Conservation (phyloP, 1,140 invertebrate genomes). For the Trissolcus basalis region DNA sequence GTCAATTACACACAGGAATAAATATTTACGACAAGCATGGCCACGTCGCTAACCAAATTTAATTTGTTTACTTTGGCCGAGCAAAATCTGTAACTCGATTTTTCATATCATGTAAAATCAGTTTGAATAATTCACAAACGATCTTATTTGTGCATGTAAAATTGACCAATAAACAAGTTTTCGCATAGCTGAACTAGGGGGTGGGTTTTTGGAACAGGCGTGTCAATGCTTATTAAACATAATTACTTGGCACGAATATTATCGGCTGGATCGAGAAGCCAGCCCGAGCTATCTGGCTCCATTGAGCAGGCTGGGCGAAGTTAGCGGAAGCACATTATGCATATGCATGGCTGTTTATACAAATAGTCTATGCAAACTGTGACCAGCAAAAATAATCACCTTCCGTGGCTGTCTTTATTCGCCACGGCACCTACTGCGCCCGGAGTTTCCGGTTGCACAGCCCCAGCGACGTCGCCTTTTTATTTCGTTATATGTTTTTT, state of each 20-base stretch:
- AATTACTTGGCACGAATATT: slow-evolving; percentile 59
- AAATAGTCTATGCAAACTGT: slow-evolving; percentile 70
- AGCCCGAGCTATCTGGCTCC: slow-evolving; percentile 35
- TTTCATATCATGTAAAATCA: too few species aligned
- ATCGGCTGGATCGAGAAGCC: slow-evolving; percentile 39
- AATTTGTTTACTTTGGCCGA: too few species aligned
- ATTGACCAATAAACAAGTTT: too few species aligned
- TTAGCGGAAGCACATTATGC: slow-evolving; percentile 64
- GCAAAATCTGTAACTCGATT: too few species aligned
- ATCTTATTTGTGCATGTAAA: slow-evolving; percentile 16
- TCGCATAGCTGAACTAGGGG: slow-evolving; percentile 3
- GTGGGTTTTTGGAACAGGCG: slow-evolving; percentile 19
- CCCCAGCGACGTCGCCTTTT: slow-evolving; percentile 28
- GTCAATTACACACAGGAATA: too few species aligned
- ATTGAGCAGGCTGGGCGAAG: slow-evolving; percentile 30
- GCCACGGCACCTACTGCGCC: slow-evolving; percentile 20
- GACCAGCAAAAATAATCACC: slow-evolving; percentile 67
- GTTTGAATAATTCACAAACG: too few species aligned
- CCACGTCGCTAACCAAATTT: too few species aligned
- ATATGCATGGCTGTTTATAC: slow-evolving; percentile 70
- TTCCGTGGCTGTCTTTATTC: slow-evolving; percentile 47
- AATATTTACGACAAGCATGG: too few species aligned
- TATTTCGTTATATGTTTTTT: slow-evolving; percentile 26
- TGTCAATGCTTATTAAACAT: slow-evolving; percentile 63
- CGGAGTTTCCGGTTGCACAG: slow-evolving; percentile 22